Evolutionary conservation across 2,113 vertebrate genomes (phyloP), one percentile per base, ranked within the genome.

Genomic region (Pithys albifrons): DNA sequence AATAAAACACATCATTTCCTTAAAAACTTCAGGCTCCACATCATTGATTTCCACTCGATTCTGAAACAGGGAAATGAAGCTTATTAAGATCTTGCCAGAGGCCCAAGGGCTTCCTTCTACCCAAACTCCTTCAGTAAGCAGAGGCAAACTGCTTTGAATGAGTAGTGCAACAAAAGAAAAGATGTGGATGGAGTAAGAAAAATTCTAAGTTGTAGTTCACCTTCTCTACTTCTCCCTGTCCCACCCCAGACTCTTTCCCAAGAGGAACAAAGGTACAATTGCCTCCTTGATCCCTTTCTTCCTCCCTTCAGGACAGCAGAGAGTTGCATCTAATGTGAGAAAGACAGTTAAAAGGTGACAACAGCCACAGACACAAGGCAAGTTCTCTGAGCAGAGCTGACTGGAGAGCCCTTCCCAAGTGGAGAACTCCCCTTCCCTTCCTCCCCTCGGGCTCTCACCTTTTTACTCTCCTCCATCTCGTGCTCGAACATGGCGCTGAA

Each of bases 1-100:
- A 94, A 99, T 99, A 97, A 99, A 99, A 96, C 98, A 98, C 98
- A 99, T 99, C 99, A 99, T 99, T 95, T 99, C 99, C 98, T 99
- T 99, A 95, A 99, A 99, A 92, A 99, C 99, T 98, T 99, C 99
- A 89, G 99, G 99, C 95, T 99, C 98, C 98, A 99, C 98, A 58
- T 99, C 99, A 67, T 99, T 99, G 97, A 99, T 99, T 98, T 99
- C 99, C 74, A 99, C 99, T 29, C 98, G 98, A 96, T 98, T 99
- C 99, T 99, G 97, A 31, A 83, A 7, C 6, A 43, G 85, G 91
- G 65, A 96, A 95, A 86, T 0, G 45, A 88, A 62, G 29, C 18
- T 45, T 45, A 45, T 58, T 55, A 80, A 85, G 79, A 23, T 13
- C 43, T 39, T 72, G 73, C 28, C 61, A 27, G 39, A 66, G 16